phyloP scores from a whole-genome alignment of 1,140 invertebrate species.

The Aphelenchoides avenae region DNA sequence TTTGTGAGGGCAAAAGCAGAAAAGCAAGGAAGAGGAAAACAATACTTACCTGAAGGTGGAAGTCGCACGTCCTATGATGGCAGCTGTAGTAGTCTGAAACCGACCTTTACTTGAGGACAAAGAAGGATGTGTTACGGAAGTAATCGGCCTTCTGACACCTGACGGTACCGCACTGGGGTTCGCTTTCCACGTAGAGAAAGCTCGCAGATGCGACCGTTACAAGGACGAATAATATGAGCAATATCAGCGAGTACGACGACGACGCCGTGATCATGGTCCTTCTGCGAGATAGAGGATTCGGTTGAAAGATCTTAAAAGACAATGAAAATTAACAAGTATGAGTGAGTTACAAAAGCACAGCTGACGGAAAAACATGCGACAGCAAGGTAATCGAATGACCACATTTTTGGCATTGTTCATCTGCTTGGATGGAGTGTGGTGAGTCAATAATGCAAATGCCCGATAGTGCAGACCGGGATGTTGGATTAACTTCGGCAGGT shows the following conservation, averaged over 20 bases:
- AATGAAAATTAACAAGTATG: no score
- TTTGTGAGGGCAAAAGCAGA: not conserved
- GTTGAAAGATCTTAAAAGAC: no score
- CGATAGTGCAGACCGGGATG: no score
- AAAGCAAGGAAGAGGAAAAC: not conserved
- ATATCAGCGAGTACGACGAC: not conserved
- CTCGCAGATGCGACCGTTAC: not conserved
- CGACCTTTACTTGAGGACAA: not conserved
- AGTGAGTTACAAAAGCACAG: not conserved
- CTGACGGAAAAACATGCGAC: not conserved
- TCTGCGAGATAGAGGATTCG: no score
- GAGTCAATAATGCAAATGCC: no score
- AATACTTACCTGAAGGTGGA: not conserved
- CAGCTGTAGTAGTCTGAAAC: not conserved
- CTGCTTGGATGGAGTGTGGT: no score
- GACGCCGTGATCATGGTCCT: no score
- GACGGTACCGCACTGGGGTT: not conserved
- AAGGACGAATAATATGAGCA: not conserved
- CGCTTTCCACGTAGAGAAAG: constrained; percentile 9
- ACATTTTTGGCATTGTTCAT: no score
- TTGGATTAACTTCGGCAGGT: no score
- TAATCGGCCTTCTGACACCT: constrained; percentile 1
- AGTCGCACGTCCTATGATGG: no score
- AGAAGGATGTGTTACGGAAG: not conserved
- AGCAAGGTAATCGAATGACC: no score